phyloP scores from a whole-genome alignment of 2,888 invertebrate genomes.

The Hartigia nigra region DNA sequence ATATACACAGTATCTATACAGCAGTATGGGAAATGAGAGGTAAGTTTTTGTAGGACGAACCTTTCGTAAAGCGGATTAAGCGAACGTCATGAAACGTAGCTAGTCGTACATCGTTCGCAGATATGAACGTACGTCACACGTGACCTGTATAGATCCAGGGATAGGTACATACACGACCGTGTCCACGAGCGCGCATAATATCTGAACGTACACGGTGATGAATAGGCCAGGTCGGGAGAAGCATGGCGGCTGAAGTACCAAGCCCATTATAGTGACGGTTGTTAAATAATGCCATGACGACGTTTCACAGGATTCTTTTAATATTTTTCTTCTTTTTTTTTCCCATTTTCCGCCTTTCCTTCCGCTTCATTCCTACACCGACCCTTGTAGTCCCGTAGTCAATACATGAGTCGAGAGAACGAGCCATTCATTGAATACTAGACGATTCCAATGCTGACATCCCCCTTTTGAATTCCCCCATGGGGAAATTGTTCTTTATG shows the following conservation, averaged over 20 bases:
- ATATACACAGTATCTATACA: background rate
- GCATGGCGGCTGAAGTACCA: background rate
- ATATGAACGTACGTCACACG: background rate
- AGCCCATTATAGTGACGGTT: background rate
- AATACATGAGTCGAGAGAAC: background rate
- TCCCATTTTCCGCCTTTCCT: conserved; percentile 7
- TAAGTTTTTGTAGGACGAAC: background rate
- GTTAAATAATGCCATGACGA: conserved; percentile 6
- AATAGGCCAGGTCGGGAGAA: background rate
- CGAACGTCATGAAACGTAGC: background rate
- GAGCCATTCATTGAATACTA: background rate
- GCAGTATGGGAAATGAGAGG: background rate
- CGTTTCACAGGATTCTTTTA: conserved; percentile 29
- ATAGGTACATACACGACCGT: conserved; percentile 1
- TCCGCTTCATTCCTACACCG: conserved; percentile 9
- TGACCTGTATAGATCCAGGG: conserved; percentile 5
- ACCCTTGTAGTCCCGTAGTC: conserved; percentile 19
- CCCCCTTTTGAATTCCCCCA: background rate
- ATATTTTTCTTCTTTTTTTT: conserved; percentile 17
- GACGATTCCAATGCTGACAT: background rate
- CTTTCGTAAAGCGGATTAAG: background rate
- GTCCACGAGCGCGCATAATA: conserved; percentile 9
- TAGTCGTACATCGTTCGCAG: background rate
- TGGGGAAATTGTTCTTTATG: background rate
- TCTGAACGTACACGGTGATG: background rate